Conservation (phyloP, 2,113 vertebrate genomes). For the Xiphias gladius region DNA sequence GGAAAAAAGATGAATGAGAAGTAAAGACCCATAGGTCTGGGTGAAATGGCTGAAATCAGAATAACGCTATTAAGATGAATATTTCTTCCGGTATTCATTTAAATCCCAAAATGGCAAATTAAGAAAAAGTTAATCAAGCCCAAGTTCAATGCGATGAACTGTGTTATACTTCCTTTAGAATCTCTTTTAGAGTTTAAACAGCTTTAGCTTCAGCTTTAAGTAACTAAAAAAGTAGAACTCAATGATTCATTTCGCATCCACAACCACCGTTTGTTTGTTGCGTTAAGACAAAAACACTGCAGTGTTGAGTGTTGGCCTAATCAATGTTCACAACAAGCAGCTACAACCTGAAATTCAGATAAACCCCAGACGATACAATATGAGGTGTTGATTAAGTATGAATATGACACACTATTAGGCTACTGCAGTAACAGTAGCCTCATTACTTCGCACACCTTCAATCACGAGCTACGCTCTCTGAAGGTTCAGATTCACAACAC, state of each 20-base stretch:
- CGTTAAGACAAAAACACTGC: background rate
- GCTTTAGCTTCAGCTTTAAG: too few species aligned
- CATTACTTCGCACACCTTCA: background rate
- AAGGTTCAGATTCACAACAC: background rate
- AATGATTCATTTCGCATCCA: background rate
- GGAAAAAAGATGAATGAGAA: background rate
- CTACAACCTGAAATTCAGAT: background rate
- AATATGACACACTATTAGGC: background rate
- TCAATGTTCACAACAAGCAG: background rate
- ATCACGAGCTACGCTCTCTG: background rate
- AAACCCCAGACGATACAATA: background rate
- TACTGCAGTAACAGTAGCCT: background rate
- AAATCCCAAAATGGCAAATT: background rate
- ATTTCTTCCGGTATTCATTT: background rate
- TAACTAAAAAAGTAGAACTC: background rate
- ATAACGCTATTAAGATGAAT: background rate
- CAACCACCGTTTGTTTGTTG: background rate
- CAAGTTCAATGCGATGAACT: too few species aligned
- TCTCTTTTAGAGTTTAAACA: too few species aligned
- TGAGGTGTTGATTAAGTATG: background rate
- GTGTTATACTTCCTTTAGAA: too few species aligned
- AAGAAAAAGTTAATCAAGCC: too few species aligned
- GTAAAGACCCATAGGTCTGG: background rate
- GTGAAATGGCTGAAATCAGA: conserved; percentile 3
- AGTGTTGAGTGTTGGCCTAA: background rate